Conservation (phyloP, 1,140 invertebrate genomes). For the Steinernema khuongi region DNA sequence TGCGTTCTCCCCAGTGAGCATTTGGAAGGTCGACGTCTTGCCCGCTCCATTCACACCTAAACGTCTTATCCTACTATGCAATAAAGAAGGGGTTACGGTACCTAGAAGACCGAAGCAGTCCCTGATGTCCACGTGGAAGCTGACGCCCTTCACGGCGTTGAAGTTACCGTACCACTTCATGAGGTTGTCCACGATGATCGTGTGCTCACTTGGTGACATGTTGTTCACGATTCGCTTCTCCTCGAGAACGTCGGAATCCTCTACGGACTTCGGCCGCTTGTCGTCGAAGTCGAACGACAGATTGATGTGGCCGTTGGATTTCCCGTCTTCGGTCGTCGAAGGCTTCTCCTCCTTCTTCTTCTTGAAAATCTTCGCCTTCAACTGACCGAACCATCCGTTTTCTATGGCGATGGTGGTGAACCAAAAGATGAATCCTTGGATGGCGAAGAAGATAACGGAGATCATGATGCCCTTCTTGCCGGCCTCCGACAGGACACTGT, state of each 20-base stretch:
- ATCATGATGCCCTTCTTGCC: slow-evolving; percentile 36
- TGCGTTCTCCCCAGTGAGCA: slow-evolving; percentile 72
- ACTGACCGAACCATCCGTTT: slow-evolving; percentile 29
- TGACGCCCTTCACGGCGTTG: slow-evolving; percentile 50
- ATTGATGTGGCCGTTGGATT: neutral
- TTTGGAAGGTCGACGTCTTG: slow-evolving; percentile 68
- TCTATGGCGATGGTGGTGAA: slow-evolving; percentile 38
- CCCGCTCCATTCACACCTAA: slow-evolving; percentile 57
- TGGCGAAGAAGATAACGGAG: slow-evolving; percentile 37
- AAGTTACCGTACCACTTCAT: slow-evolving; percentile 48
- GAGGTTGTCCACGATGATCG: slow-evolving; percentile 31
- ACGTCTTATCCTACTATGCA: neutral
- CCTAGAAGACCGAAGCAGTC: slow-evolving; percentile 47
- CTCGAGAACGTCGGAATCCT: slow-evolving; percentile 43
- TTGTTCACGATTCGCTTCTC: slow-evolving; percentile 34
- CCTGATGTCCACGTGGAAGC: slow-evolving; percentile 41
- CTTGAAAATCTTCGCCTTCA: slow-evolving; percentile 26
- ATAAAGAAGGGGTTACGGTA: neutral
- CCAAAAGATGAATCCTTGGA: slow-evolving; percentile 52
- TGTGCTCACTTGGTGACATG: neutral
- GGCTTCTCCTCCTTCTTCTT: slow-evolving; percentile 9
- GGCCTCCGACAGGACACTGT: slow-evolving; percentile 33
- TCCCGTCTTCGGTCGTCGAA: slow-evolving; percentile 14
- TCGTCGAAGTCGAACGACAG: slow-evolving; percentile 21
- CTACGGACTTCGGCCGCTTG: slow-evolving; percentile 16